Evolutionary conservation across 2,888 invertebrate species (phyloP).

Genomic region (Euzophera pinguis): DNA sequence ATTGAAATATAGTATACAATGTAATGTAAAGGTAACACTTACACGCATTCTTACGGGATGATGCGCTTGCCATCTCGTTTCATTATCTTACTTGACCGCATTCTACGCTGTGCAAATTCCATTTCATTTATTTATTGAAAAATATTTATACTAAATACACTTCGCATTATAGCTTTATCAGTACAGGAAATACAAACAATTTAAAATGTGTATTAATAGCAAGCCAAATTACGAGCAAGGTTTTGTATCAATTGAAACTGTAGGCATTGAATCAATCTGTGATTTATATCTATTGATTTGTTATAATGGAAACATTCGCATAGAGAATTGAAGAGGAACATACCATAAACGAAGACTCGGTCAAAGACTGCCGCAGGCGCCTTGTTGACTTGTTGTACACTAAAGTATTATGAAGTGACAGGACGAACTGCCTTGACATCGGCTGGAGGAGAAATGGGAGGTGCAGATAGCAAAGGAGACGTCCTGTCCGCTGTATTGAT

Average conservation of each 20-base stretch:
- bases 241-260: background rate
- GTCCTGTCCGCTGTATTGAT: conserved; percentile 1
- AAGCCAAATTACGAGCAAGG: background rate
- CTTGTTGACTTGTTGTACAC: background rate
- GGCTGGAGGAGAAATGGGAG: background rate
- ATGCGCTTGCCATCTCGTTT: background rate
- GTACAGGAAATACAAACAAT: background rate
- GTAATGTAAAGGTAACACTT: background rate
- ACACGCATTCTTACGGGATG: background rate
- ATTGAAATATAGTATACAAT: background rate
- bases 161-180: background rate
- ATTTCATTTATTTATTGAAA: background rate
- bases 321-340: background rate
- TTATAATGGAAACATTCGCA: background rate
- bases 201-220: background rate
- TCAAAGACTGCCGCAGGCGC: background rate
- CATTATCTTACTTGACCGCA: background rate
- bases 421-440: background rate
- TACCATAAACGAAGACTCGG: background rate
- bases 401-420: background rate
- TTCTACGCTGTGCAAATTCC: background rate
- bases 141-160: background rate
- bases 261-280: background rate
- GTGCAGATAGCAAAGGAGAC: background rate
- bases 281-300: background rate